phyloP scores from a whole-genome alignment of 2,113 vertebrate species.

The Galemys pyrenaicus region DNA sequence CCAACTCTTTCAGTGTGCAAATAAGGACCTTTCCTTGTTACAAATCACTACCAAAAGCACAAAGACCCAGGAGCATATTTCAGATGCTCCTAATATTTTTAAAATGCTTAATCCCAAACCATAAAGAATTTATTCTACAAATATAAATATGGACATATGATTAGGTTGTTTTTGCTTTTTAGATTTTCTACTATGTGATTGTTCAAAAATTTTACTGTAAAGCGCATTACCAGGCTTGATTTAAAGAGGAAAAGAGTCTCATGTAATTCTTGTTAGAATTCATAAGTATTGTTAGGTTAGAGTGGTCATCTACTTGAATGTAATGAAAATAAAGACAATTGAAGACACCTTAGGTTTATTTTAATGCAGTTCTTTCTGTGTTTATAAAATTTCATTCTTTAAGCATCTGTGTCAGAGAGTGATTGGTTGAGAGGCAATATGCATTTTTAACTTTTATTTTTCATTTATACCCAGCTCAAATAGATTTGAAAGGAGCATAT shows the following conservation, averaged over 20 bases:
- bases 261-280: background rate
- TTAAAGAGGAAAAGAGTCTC: background rate
- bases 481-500: background rate
- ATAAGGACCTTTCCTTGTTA: background rate
- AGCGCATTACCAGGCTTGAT: background rate
- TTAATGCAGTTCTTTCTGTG: background rate
- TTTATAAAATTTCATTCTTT: slow-evolving; percentile 24
- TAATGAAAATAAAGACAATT: background rate
- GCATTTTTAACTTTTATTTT: background rate
- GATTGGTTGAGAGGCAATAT: background rate
- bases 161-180: background rate
- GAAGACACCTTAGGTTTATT: background rate
- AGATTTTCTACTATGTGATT: background rate
- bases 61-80: background rate
- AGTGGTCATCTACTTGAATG: background rate
- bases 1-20: background rate
- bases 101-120: background rate
- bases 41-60: background rate
- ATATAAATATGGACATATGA: background rate
- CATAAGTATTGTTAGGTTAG: background rate
- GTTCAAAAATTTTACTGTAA: background rate
- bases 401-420: background rate
- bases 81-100: background rate
- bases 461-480: background rate
- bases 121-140: background rate